Conservation (phyloP, 1,140 invertebrate species). For the Brachionus angularis region DNA sequence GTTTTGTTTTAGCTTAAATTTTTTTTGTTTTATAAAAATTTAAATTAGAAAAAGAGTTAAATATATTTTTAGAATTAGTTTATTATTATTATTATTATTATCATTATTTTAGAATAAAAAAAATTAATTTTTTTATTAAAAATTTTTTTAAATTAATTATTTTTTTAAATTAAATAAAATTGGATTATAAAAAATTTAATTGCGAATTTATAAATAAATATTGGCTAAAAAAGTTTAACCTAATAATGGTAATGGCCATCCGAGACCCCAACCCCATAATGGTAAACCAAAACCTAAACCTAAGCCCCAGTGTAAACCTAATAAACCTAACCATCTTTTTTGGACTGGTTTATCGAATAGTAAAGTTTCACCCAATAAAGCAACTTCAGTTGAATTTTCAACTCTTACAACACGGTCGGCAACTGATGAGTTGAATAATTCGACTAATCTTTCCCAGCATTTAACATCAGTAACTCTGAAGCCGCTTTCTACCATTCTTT, state of each 20-base stretch:
- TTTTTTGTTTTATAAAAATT: too few relatives aligned
- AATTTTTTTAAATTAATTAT: not conserved
- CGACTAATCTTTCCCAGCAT: constrained; percentile 21
- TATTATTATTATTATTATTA: too few relatives aligned
- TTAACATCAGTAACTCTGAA: constrained; percentile 4
- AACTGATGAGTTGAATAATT: constrained; percentile 3
- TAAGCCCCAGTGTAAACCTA: constrained; percentile 12
- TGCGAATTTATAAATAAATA: not conserved
- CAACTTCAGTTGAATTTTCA: not conserved
- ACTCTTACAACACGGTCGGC: not conserved
- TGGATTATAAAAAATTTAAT: not conserved
- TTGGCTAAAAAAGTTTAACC: not conserved
- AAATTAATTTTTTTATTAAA: too few relatives aligned
- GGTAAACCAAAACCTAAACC: not conserved
- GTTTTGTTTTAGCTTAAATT: too few relatives aligned
- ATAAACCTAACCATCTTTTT: constrained; percentile 8
- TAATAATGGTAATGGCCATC: not conserved
- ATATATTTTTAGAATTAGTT: too few relatives aligned
- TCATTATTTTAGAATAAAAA: too few relatives aligned
- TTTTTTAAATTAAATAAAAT: not conserved
- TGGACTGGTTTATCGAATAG: not conserved
- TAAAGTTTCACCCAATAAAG: constrained; percentile 11
- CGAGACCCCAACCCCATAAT: not conserved
- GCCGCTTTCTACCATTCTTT: not conserved
- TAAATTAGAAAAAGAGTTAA: too few relatives aligned